Conservation (phyloP, 2,797 vertebrate genomes). For the Helicolenus hilgendorfi region DNA sequence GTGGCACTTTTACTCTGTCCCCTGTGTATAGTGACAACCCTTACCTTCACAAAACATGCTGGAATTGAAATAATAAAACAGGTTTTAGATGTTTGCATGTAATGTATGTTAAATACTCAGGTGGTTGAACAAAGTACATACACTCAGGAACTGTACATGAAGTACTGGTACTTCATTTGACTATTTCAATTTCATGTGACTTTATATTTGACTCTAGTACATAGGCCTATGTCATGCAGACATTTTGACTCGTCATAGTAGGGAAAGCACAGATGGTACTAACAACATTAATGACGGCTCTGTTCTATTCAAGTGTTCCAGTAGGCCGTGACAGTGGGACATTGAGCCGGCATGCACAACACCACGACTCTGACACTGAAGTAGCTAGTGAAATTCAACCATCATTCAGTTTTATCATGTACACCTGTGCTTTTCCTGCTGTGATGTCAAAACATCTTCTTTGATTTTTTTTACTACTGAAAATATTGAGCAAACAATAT, state of each 20-base stretch:
- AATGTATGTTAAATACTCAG: not conserved
- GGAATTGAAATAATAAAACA: not conserved
- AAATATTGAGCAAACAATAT: not conserved
- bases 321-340: no score
- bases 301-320: no score
- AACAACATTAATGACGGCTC: not conserved
- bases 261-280: not conserved
- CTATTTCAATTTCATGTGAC: not conserved
- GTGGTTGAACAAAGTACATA: not conserved
- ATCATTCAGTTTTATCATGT: not conserved
- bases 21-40: conserved; percentile 8
- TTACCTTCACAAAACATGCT: not conserved
- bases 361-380: not conserved
- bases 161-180: not conserved
- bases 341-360: no score
- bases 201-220: not conserved
- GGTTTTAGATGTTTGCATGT: not conserved
- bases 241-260: not conserved
- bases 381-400: not conserved
- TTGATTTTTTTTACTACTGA: not conserved
- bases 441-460: not conserved
- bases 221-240: not conserved
- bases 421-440: not conserved
- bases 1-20: conserved; percentile 60
- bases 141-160: not conserved